Conservation (phyloP, 2,888 invertebrate genomes). For the Baccha elongata region DNA sequence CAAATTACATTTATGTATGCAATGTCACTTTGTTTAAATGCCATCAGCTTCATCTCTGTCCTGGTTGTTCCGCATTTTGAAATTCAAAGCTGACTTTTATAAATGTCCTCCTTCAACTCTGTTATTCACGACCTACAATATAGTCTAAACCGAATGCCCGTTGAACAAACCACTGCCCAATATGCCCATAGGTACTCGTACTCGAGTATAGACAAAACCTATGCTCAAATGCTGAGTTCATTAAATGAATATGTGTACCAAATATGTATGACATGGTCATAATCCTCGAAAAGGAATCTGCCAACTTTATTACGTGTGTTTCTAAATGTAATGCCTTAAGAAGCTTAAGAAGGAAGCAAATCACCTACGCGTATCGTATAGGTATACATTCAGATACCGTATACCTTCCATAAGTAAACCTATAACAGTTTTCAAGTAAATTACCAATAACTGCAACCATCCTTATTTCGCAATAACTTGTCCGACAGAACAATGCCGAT, state of each 20-base stretch:
- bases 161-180: conserved; percentile 11
- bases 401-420: conserved; percentile 21
- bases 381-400: conserved; percentile 1
- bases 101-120: conserved; percentile 49
- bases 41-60: conserved; percentile 63
- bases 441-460: conserved; percentile 73
- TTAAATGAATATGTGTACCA: conserved; percentile 71
- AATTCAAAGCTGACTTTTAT: conserved; percentile 56
- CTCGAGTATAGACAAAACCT: no score
- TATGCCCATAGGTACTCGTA: conserved; percentile 13
- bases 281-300: conserved; percentile 73
- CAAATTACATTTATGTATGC: not conserved
- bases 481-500: conserved; percentile 73
- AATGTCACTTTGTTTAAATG: conserved; percentile 62
- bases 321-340: conserved; percentile 45
- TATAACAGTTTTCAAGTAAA: conserved; percentile 60
- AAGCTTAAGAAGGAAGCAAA: conserved; percentile 69
- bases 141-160: conserved; percentile 29
- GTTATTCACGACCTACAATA: conserved; percentile 63
- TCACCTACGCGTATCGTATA: conserved; percentile 63
- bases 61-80: conserved; percentile 47
- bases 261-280: conserved; percentile 73
- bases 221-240: conserved; percentile 51
- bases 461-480: conserved; percentile 74
- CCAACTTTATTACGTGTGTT: conserved; percentile 72